These are phyloP conservation scores for Accipiter virgatus DNA, from an alignment of 2,113 vertebrate genomes.

Conservation along the genomic window DNA sequence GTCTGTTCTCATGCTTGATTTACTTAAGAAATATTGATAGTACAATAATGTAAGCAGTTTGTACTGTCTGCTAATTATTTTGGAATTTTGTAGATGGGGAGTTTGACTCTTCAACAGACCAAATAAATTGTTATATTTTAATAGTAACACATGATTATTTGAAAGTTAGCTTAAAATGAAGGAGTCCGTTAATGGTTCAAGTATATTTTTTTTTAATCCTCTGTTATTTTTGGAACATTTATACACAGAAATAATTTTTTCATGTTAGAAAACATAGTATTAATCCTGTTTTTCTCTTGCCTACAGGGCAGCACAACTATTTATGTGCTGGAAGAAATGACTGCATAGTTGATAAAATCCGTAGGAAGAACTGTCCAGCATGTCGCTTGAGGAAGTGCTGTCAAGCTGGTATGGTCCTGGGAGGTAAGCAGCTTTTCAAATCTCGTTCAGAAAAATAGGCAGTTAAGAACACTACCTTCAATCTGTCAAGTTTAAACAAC, in stretches of 20 bases:
- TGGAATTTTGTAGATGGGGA: not conserved
- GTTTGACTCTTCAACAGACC: not conserved
- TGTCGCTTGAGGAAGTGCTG: slow-evolving; percentile 97
- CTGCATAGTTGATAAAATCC: slow-evolving; percentile 98
- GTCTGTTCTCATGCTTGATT: not conserved
- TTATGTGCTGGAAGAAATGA: slow-evolving; percentile 97
- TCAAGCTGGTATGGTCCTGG: slow-evolving; percentile 97
- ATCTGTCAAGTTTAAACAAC: not conserved
- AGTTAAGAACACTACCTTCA: not conserved
- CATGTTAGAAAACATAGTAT: not conserved
- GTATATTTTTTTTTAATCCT: not conserved
- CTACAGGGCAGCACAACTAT: slow-evolving; percentile 94
- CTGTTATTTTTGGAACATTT: not conserved
- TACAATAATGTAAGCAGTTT: not conserved
- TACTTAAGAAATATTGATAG: not conserved
- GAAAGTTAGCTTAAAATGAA: not conserved
- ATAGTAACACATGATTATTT: not conserved
- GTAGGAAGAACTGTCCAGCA: slow-evolving; percentile 96
- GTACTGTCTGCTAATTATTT: not conserved
- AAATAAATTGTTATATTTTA: not conserved
- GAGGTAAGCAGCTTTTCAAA: slow-evolving; percentile 81
- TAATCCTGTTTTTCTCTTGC: not conserved
- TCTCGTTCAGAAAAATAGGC: not conserved
- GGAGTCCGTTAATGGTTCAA: not conserved
- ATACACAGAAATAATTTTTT: not conserved